These are phyloP conservation scores for Limenitis camilla DNA, from an alignment of 2,888 invertebrate genomes.

Conservation along the genomic window DNA sequence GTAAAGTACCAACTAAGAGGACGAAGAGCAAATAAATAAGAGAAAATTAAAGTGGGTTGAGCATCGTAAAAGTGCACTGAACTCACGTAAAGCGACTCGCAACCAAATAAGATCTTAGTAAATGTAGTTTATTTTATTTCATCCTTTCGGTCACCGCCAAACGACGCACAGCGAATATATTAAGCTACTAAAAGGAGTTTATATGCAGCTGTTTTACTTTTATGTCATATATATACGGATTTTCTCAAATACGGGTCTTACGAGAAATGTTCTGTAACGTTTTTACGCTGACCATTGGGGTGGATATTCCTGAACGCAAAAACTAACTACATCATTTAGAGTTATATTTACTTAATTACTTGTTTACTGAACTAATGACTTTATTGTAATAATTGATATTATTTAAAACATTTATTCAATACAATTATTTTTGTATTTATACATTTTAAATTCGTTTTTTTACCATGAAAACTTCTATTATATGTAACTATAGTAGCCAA, in stretches of 20 bases:
- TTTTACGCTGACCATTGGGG: neutral
- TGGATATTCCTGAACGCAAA: too few species aligned
- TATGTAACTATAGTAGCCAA: too few species aligned
- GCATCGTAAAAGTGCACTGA: constrained; percentile 2
- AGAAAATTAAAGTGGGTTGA: neutral
- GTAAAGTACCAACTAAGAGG: neutral
- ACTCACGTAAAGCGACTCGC: constrained; percentile 5
- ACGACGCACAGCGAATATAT: constrained; percentile 17
- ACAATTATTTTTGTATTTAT: too few species aligned
- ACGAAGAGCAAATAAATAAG: neutral
- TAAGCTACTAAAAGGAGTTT: constrained; percentile 13
- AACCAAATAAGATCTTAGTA: constrained; percentile 8
- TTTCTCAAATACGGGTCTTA: neutral
- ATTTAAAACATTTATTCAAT: too few species aligned
- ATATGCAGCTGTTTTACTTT: constrained; percentile 11
- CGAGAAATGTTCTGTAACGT: neutral
- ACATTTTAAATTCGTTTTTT: too few species aligned
- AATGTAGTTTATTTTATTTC: constrained; percentile 16
- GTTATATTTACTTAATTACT: too few species aligned
- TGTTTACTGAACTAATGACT: too few species aligned
- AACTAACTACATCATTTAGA: too few species aligned
- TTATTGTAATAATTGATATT: too few species aligned
- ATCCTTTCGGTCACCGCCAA: constrained; percentile 16
- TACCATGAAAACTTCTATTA: too few species aligned
- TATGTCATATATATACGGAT: neutral